Evolutionary conservation across 2,888 invertebrate species (phyloP).

Genomic region (Volucella inanis): DNA sequence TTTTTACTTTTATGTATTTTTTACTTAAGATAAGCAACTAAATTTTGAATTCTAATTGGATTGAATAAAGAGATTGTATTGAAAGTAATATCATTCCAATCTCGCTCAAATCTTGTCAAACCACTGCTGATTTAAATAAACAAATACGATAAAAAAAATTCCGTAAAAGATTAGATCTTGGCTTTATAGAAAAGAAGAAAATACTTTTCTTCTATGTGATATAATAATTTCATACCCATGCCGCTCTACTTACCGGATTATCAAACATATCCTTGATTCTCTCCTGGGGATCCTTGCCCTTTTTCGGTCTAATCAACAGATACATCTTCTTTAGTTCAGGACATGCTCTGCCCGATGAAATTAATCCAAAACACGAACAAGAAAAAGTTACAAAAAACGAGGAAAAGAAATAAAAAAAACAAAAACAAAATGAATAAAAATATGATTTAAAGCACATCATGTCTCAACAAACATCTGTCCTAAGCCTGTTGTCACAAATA

Average conservation of each 20-base stretch:
- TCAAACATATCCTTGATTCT: constrained; percentile 91
- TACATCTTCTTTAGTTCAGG: constrained; percentile 91
- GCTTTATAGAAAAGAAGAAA: too few relatives aligned
- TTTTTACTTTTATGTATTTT: too few relatives aligned
- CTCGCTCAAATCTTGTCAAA: too few relatives aligned
- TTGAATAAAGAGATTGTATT: too few relatives aligned
- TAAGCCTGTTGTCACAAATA: constrained; percentile 52
- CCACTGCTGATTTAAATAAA: too few relatives aligned
- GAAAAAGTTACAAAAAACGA: constrained; percentile 32
- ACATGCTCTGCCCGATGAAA: constrained; percentile 85
- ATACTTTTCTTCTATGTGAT: too few relatives aligned
- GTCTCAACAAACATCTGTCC: constrained; percentile 60
- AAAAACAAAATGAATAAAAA: constrained; percentile 66
- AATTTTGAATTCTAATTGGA: too few relatives aligned
- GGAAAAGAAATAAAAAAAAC: constrained; percentile 19
- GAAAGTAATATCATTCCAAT: too few relatives aligned
- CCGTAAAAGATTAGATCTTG: too few relatives aligned
- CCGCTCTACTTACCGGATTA: constrained; percentile 88
- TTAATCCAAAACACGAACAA: constrained; percentile 51
- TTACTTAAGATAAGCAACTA: too few relatives aligned
- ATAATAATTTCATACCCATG: background rate
- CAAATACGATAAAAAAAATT: too few relatives aligned
- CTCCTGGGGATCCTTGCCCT: constrained; percentile 90
- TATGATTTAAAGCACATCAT: constrained; percentile 70
- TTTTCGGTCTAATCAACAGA: constrained; percentile 92